Percentiles rank a stretch among this genome's conserved stretches.
phyloP scores from a whole-genome alignment of 1,140 invertebrate genomes.

The Drosophila parabipectinata region DNA sequence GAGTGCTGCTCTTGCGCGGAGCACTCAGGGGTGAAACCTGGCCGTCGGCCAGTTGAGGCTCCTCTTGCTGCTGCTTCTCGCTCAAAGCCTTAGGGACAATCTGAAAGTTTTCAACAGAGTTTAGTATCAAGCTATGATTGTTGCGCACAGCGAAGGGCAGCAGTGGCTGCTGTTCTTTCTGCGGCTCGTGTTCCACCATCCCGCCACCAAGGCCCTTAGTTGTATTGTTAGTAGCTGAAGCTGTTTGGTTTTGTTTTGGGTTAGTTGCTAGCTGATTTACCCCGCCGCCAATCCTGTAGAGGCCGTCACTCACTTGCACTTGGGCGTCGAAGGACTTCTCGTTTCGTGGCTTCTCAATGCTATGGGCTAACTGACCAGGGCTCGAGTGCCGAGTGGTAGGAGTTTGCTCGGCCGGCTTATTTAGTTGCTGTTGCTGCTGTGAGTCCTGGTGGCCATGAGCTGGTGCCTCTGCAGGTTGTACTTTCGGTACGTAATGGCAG shows the following conservation, averaged over 20 bases:
- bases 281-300: conserved; percentile 76
- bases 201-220: conserved; percentile 43
- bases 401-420: conserved; percentile 48
- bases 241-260: conserved; percentile 40
- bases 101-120: conserved; percentile 84
- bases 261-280: conserved; percentile 68
- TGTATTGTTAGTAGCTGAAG: conserved; percentile 28
- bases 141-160: conserved; percentile 50
- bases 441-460: conserved; percentile 27
- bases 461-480: conserved; percentile 38
- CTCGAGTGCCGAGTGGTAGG: conserved; percentile 41
- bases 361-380: conserved; percentile 43
- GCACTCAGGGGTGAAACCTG: conserved; percentile 63
- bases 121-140: conserved; percentile 79
- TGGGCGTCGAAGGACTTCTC: conserved; percentile 78
- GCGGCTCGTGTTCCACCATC: conserved; percentile 16
- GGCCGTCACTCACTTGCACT: conserved; percentile 80
- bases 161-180: conserved; percentile 18
- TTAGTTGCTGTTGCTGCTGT: conserved; percentile 34
- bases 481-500: conserved; percentile 63
- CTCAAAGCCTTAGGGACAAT: conserved; percentile 69
- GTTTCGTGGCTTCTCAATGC: conserved; percentile 71
- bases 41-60: conserved; percentile 48
- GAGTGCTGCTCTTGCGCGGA: conserved; percentile 61
- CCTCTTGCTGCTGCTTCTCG: conserved; percentile 54